A percentile compares a stretch with the other conserved stretches of the same genome.
phyloP scores from a whole-genome alignment of 2,888 invertebrate genomes.

The Cordilura impudica region DNA sequence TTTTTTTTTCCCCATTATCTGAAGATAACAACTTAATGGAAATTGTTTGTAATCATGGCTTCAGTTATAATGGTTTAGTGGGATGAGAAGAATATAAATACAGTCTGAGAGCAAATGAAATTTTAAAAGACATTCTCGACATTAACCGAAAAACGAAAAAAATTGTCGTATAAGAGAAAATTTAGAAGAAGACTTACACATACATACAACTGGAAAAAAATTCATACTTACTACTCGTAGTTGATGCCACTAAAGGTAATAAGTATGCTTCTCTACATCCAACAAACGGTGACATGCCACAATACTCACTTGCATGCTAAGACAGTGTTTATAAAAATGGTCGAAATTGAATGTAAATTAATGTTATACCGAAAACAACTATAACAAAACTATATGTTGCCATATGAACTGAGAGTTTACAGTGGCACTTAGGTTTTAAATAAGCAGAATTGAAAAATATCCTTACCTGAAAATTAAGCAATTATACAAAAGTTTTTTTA shows the following conservation, averaged over 20 bases:
- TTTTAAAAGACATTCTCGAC: slow-evolving; percentile 6
- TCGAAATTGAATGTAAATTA: too few species aligned
- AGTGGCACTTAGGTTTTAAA: too few species aligned
- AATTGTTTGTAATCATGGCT: slow-evolving; percentile 32
- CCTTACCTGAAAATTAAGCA: too few species aligned
- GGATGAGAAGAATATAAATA: background rate
- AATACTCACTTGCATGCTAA: background rate
- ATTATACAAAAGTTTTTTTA: too few species aligned
- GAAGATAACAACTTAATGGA: slow-evolving; percentile 42
- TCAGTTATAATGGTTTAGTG: slow-evolving; percentile 4
- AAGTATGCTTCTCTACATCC: background rate
- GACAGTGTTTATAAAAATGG: background rate
- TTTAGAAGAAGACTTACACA: too few species aligned
- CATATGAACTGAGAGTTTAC: too few species aligned
- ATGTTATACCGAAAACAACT: too few species aligned
- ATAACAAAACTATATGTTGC: too few species aligned
- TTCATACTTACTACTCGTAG: background rate
- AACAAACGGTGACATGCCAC: slow-evolving; percentile 1
- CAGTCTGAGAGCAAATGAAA: slow-evolving; percentile 2
- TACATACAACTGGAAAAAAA: too few species aligned
- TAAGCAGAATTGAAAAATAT: too few species aligned
- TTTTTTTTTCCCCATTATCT: background rate
- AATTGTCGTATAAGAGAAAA: too few species aligned
- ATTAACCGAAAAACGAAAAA: background rate
- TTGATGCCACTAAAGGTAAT: background rate